Base-by-base conservation (phyloP, 2,113 vertebrate genomes). In the Oncorhynchus gorbuscha region DNA sequence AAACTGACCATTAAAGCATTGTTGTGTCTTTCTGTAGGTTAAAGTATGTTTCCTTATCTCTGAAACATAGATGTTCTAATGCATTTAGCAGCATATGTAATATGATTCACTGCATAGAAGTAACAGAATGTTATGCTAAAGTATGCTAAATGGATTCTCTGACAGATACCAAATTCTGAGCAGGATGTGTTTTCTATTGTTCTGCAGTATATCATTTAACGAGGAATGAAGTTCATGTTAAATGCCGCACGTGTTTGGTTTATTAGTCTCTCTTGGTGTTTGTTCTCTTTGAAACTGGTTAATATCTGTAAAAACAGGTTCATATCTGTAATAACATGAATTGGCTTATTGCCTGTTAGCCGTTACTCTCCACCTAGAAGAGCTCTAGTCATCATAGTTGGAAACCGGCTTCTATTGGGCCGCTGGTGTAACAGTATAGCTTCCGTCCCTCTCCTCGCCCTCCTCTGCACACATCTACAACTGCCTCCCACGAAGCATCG, bases 321-420 rank as follows among this genome's bases (percentile, higher is more conserved):
- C 14, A 9, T 74, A 69, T 35, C 30, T 58, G 51, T 72, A 30
- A 83, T 79, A 74, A 69, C 39, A 45, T 35, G 48, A 35, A 35
- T 74, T 69, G 64, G 30, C 71, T 73, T 61, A 68, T 78, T 86
- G 62, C 82, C n/a, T 45, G 5, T 14, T 18, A 76, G 77, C 24
- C 76, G 65, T 69, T 75, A 49, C 58, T 55, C 79, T 75, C 24
- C 80, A 69, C 20, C n/a, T 30, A 66, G 59, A 79, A 83, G 74
- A 75, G 81, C 62, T 70, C 68, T 76, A 76, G 55, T 69, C 69
- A 73, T 76, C 71, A 70, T 69, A 81, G 64, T 71, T 79, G 86
- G 49, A 74, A 71, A 18, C 67, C 68, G 78, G 71, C 69, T 71
- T 72, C 75, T 71, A 73, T 82, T 69, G 55, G 49, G 35, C 72